Evolutionary conservation across 2,888 invertebrate genomes (phyloP).

Genomic region (Dascillus cervinus): DNA sequence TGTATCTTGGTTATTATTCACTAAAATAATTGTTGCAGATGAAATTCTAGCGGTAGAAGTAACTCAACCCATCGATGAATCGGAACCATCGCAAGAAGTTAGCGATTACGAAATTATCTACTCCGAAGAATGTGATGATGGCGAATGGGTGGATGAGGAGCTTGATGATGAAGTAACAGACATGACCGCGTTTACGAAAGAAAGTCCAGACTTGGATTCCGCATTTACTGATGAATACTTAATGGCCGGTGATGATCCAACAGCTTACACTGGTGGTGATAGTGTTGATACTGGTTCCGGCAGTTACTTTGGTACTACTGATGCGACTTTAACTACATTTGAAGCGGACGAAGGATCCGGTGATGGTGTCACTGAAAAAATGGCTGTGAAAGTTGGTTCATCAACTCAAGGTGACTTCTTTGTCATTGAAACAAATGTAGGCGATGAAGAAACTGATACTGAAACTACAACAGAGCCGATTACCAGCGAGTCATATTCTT

Average conservation of each 20-base stretch:
- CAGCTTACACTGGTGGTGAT: conserved; percentile 5
- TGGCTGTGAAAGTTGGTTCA: conserved; percentile 1
- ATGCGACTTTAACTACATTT: conserved; percentile 4
- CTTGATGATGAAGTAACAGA: conserved; percentile 5
- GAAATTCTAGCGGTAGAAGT: conserved; percentile 48
- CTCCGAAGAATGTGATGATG: conserved; percentile 46
- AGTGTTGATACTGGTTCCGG: conserved; percentile 6
- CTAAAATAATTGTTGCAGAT: background rate
- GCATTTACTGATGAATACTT: conserved; percentile 7
- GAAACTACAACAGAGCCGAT: too few relatives aligned
- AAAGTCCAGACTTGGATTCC: conserved; percentile 3
- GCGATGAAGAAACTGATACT: conserved; percentile 5
- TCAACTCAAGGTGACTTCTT: background rate
- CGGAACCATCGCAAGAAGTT: conserved; percentile 41
- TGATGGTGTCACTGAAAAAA: conserved; percentile 7
- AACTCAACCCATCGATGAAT: conserved; percentile 35
- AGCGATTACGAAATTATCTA: conserved; percentile 49
- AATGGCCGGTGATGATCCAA: conserved; percentile 10
- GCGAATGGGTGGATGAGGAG: conserved; percentile 42
- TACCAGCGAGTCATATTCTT: too few relatives aligned
- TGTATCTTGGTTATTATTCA: too few relatives aligned
- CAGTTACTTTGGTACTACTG: conserved; percentile 3
- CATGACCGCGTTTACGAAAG: background rate
- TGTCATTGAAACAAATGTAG: conserved; percentile 7
- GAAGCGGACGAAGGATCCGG: conserved; percentile 20